Evolutionary conservation across 2,888 invertebrate genomes (phyloP).

Genomic region (Mesorhabditis sp.): DNA sequence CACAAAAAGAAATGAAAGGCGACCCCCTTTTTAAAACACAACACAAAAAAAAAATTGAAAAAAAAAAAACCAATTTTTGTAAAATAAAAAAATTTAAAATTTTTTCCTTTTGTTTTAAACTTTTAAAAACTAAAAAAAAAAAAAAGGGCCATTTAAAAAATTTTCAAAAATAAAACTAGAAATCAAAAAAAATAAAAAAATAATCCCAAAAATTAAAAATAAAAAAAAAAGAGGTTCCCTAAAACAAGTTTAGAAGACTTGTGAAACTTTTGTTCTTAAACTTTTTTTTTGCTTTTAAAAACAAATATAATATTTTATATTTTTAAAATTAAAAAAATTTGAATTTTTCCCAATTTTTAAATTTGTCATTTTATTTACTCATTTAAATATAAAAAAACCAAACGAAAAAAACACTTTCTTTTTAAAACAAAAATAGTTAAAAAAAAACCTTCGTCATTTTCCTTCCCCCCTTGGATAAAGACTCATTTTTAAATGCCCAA

Average conservation of each 20-base stretch:
- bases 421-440: constrained; percentile 37
- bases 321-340: constrained; percentile 44
- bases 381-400: constrained; percentile 42
- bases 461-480: constrained; percentile 31
- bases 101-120: constrained; percentile 25
- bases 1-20: constrained; percentile 35
- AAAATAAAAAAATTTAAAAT: constrained; percentile 39
- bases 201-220: constrained; percentile 26
- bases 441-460: constrained; percentile 39
- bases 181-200: constrained; percentile 23
- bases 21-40: constrained; percentile 32
- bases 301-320: constrained; percentile 47
- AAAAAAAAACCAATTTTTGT: constrained; percentile 31
- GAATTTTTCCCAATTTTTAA: constrained; percentile 45
- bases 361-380: constrained; percentile 35
- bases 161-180: constrained; percentile 26
- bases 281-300: constrained; percentile 47
- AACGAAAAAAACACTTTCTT: constrained; percentile 47
- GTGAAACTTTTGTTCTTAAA: constrained; percentile 34
- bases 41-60: constrained; percentile 35
- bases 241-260: constrained; percentile 45
- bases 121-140: constrained; percentile 32
- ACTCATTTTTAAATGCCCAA: constrained; percentile 40
- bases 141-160: constrained; percentile 31
- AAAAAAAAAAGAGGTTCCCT: constrained; percentile 39